These are phyloP conservation scores for Melanostoma mellinum DNA, from an alignment of 2,888 invertebrate genomes.

Conservation along the genomic window DNA sequence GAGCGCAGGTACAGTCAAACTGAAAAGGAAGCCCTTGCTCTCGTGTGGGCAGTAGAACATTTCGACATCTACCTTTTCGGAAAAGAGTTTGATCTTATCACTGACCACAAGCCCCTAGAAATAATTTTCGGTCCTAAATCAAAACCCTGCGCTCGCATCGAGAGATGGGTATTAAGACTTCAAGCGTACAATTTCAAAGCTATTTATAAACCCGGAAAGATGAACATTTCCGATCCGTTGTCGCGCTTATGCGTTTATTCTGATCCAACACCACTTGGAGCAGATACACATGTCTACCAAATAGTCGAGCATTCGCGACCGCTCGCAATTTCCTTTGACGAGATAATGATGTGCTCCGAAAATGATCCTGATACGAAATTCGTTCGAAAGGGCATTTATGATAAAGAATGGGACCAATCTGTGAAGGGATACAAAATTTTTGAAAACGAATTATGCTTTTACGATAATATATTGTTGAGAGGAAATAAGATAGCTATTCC, in stretches of 20 bases:
- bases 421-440: constrained; percentile 22
- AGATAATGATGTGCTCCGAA: constrained; percentile 27
- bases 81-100: constrained; percentile 76
- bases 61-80: constrained; percentile 79
- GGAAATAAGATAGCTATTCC: constrained; percentile 26
- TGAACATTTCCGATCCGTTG: constrained; percentile 76
- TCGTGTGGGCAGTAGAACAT: constrained; percentile 74
- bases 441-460: constrained; percentile 41
- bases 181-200: constrained; percentile 72
- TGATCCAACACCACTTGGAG: constrained; percentile 13
- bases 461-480: constrained; percentile 25
- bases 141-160: constrained; percentile 74
- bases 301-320: constrained; percentile 24
- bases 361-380: constrained; percentile 8
- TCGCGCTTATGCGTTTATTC: constrained; percentile 61
- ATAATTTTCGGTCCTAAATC: constrained; percentile 71
- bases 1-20: constrained; percentile 46
- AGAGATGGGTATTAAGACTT: constrained; percentile 74
- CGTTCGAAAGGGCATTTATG: constrained; percentile 18
- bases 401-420: constrained; percentile 17
- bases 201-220: constrained; percentile 70
- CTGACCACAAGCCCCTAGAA: constrained; percentile 77
- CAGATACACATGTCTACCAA: constrained; percentile 24
- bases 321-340: constrained; percentile 24
- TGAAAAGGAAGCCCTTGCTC: constrained; percentile 75